Evolutionary conservation across 2,113 vertebrate species (phyloP).

Genomic region (Oxyura jamaicensis): DNA sequence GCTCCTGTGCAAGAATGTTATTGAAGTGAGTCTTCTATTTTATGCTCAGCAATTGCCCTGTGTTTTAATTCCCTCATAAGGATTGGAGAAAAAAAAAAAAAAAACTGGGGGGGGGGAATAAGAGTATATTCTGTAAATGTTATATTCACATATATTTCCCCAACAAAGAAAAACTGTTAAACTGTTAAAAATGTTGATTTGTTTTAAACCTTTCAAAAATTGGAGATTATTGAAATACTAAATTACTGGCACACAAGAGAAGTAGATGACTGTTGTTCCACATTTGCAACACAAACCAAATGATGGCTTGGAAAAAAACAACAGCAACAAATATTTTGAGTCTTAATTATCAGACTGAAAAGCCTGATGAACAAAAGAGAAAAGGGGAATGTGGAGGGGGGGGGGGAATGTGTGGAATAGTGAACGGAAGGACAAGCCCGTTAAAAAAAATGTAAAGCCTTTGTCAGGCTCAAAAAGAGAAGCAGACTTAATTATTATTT

Average conservation of each 20-base stretch:
- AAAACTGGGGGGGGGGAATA: neutral
- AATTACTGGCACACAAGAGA: constrained; percentile 60
- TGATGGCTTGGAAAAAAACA: constrained; percentile 59
- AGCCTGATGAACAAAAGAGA: constrained; percentile 62
- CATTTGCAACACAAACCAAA: constrained; percentile 59
- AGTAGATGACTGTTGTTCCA: constrained; percentile 59
- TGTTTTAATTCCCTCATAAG: constrained; percentile 46
- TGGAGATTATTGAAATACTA: constrained; percentile 65
- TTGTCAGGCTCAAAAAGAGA: constrained; percentile 70
- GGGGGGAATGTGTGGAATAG: neutral
- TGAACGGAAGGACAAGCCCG: neutral
- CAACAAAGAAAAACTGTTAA: constrained; percentile 44
- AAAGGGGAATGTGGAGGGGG: neutral
- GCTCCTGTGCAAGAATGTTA: neutral
- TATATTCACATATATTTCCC: constrained; percentile 24
- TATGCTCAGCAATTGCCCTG: neutral
- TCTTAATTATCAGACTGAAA: constrained; percentile 55
- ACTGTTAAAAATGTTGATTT: constrained; percentile 57
- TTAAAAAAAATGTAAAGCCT: constrained; percentile 51
- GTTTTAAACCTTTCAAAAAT: constrained; percentile 63
- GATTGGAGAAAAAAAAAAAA: neutral
- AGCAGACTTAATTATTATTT: constrained; percentile 73
- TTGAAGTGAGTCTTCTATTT: neutral
- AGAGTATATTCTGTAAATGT: neutral
- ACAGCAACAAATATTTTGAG: constrained; percentile 59